Base-by-base conservation (phyloP, 2,797 vertebrate species). In the Spizella passerina region DNA sequence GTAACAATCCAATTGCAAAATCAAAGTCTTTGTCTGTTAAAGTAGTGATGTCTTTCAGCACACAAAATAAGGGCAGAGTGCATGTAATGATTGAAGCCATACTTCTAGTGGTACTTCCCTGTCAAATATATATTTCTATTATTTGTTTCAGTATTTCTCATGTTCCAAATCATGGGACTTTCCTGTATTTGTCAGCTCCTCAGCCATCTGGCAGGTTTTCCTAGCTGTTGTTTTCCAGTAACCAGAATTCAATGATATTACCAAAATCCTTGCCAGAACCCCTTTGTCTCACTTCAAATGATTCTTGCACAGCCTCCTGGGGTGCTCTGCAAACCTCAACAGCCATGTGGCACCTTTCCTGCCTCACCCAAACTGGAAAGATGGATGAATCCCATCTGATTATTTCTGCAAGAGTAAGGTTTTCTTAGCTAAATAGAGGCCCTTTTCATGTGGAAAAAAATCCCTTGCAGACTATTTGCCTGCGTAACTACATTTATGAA, bases 361-460 rank as follows among this genome's bases (percentile, higher is more conserved):
- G 29, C 57, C 72, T 59, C 7, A 47, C 59, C 50, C 76, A 69
- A 21, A 10, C 47, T 22, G 26, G 50, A 64, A 79, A 64, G 56
- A 70, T 0, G 0, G 17, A 65, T 69, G 36, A 84, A 56, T 12
- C 36, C 7, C 6, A 76, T 57, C 56, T 79, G 60, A 75, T 77
- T 79, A 72, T 94, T 93, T 84, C 80, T 93, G 43, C 63, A 53
- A 69, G 60, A 92, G 53, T 70, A 63, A 72, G 24, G 34, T 75
- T 93, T 92, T 96, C 60, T 88, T 76, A 65, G 52, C 29, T 88
- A 87, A 93, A 83, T 10, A 88, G 69, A 90, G 32, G 10, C 27
- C 16, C 38, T 80, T 94, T 84, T 69, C 20, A 53, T 23, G 27
- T 82, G 60, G 57, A 59, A 86, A 82, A 81, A 88, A 34, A 4